A percentile compares a stretch with the other conserved stretches of the same genome.
Evolutionary conservation across 2,113 vertebrate species (phyloP).

Genomic region (Irena cyanogastra): DNA sequence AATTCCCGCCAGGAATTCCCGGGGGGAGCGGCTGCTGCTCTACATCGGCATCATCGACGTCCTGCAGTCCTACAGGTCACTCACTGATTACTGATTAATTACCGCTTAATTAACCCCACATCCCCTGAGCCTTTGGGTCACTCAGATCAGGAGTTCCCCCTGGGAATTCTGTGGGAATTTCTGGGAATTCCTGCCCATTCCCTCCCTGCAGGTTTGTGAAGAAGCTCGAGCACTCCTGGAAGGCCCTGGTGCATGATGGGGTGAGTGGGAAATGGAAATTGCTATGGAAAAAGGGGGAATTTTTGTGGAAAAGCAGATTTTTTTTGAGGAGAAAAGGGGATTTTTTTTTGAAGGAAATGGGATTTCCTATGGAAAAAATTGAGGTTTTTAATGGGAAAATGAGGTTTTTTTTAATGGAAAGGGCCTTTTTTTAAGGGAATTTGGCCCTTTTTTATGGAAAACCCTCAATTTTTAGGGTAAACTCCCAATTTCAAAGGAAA

Average conservation of each 20-base stretch:
- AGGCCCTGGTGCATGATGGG: not conserved
- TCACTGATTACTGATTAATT: not conserved
- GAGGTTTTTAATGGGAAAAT: not conserved
- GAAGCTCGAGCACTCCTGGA: not conserved
- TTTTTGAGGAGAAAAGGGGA: not conserved
- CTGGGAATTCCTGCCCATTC: not conserved
- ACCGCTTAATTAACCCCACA: fast-evolving
- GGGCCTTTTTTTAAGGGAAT: not conserved
- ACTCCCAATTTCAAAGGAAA: not conserved
- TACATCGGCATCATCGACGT: conserved; percentile 95
- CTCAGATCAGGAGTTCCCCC: fast-evolving
- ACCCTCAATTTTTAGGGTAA: too few species aligned
- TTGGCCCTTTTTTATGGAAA: not conserved
- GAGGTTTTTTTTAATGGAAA: not conserved
- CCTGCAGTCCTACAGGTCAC: conserved; percentile 92
- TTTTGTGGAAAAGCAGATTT: not conserved
- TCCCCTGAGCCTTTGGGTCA: not conserved
- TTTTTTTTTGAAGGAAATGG: not conserved
- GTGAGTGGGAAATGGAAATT: not conserved
- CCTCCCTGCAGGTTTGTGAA: not conserved
- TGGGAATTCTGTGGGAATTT: not conserved
- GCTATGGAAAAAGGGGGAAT: not conserved
- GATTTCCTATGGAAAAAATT: not conserved
- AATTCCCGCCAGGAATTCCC: conserved; percentile 86
- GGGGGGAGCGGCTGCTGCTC: conserved; percentile 87